A percentile compares a stretch with the other conserved stretches of the same genome.
These are phyloP conservation scores for Neosalanx taihuensis DNA, from an alignment of 2,797 vertebrate species.

Conservation along the genomic window DNA sequence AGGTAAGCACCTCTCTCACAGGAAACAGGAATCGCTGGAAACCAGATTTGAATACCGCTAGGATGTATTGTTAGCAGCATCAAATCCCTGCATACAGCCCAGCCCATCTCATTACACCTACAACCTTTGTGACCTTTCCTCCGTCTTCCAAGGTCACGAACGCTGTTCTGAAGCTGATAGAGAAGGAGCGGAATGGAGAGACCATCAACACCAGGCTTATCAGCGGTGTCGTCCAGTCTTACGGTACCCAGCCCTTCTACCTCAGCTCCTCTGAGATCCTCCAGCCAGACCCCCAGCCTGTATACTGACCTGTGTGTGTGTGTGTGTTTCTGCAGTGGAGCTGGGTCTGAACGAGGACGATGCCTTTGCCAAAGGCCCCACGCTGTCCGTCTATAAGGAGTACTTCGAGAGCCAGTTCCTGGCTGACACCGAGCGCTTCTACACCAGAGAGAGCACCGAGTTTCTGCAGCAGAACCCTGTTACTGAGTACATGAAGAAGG, in stretches of 20 bases:
- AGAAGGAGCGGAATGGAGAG: constrained; percentile 87
- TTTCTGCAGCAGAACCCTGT: constrained; percentile 99
- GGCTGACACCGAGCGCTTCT: constrained; percentile 97
- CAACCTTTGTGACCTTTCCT: neutral
- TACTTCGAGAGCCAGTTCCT: constrained; percentile 98
- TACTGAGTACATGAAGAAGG: constrained; percentile 99
- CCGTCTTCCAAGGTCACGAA: constrained; percentile 75
- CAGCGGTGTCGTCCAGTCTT: constrained; percentile 98
- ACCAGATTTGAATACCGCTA: neutral
- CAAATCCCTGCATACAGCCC: too few species aligned
- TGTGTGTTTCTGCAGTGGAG: constrained; percentile 76
- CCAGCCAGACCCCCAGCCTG: neutral
- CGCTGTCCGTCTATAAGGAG: constrained; percentile 98
- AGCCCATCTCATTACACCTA: neutral
- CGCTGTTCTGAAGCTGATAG: constrained; percentile 94
- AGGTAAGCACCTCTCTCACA: constrained; percentile 70
- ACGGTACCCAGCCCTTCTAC: constrained; percentile 53
- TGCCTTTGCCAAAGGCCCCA: constrained; percentile 97
- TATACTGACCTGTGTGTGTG: neutral
- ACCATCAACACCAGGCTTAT: constrained; percentile 87
- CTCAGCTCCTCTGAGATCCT: neutral
- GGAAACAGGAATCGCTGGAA: neutral
- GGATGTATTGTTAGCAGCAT: too few species aligned
- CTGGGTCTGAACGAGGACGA: constrained; percentile 98
- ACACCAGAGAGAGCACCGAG: constrained; percentile 98